Evolutionary conservation across 2,888 invertebrate genomes (phyloP).

Genomic region (Sphecodes monilicornis): DNA sequence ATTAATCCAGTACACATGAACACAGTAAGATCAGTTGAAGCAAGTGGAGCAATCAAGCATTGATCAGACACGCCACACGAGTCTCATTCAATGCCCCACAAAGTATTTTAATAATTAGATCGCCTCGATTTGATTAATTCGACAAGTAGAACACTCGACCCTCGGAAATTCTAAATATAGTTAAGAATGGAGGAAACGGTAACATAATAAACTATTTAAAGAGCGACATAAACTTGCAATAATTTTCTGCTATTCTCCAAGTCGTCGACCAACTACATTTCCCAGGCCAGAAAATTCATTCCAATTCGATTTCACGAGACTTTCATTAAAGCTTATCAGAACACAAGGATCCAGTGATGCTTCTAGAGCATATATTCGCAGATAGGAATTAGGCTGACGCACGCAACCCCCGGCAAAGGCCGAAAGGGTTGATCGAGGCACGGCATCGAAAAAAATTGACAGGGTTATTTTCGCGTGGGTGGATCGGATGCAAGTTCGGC

Average conservation of each 20-base stretch:
- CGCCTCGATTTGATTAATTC: conserved; percentile 6
- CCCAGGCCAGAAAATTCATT: too few relatives aligned
- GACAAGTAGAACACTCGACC: neutral
- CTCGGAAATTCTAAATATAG: neutral
- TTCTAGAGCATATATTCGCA: neutral
- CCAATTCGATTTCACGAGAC: too few relatives aligned
- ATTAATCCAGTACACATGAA: neutral
- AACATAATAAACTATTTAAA: too few relatives aligned
- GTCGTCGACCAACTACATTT: too few relatives aligned
- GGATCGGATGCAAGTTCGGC: conserved; percentile 11
- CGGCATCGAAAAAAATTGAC: conserved; percentile 6
- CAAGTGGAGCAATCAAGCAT: neutral
- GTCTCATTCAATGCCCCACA: neutral
- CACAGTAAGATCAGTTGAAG: neutral
- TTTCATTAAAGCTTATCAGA: too few relatives aligned
- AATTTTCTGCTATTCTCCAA: too few relatives aligned
- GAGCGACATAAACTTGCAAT: too few relatives aligned
- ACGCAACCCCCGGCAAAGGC: neutral
- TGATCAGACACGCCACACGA: neutral
- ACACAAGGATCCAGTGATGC: too few relatives aligned
- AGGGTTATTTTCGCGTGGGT: neutral
- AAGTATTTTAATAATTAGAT: neutral
- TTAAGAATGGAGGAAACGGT: neutral
- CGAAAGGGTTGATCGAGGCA: neutral
- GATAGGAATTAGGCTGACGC: neutral